Base-by-base conservation (phyloP, 1,140 invertebrate species). In the Diorhabda sublineata region DNA sequence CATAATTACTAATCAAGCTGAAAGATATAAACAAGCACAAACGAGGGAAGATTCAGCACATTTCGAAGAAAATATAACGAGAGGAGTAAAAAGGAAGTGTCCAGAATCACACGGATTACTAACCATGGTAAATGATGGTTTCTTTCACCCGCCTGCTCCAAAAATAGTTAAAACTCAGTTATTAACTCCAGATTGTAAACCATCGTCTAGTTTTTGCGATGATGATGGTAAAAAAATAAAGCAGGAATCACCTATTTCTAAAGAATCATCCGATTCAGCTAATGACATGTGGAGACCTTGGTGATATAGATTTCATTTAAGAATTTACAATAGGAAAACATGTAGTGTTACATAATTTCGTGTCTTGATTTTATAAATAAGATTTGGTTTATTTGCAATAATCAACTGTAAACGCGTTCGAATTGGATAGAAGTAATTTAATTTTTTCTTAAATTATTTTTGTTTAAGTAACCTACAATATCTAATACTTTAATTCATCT, bases 1-100 rank as follows among this genome's bases (percentile, higher is more conserved):
- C 67, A 73, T 80, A 44, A 81, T 81, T n/a, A 81, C 79, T 2
- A 81, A 81, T 67, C 76, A 76, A 63, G 71, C 66, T 2, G 79
- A 81, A 65, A 59, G 79, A 6, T 79, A 73, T 47, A 77, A 74
- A 69, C 77, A 76, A 63, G 79, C 79, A 4, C 78, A 80, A 64
- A 72, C 73, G 47, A 63, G 72, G 8, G 74, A 76, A 26, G 78
- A 81, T 4, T 74, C 73, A 2, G 58, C 66, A 7, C 52, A 75
- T 69, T 72, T 69, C 45, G 77, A 80, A 66, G 79, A 81, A 64
- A 81, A 81, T 64, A 69, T 68, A 8, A 7, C 67, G 3, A 56
- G 58, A 43, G 75, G 76, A n/a, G 43, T 75, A 8, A 77, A 77
- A 63, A 59, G 76, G 42, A 64, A 68, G n/a, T 76, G 58, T 58